Evolutionary conservation across 2,888 invertebrate species (phyloP).

Genomic region (Leptinotarsa tumamoca): DNA sequence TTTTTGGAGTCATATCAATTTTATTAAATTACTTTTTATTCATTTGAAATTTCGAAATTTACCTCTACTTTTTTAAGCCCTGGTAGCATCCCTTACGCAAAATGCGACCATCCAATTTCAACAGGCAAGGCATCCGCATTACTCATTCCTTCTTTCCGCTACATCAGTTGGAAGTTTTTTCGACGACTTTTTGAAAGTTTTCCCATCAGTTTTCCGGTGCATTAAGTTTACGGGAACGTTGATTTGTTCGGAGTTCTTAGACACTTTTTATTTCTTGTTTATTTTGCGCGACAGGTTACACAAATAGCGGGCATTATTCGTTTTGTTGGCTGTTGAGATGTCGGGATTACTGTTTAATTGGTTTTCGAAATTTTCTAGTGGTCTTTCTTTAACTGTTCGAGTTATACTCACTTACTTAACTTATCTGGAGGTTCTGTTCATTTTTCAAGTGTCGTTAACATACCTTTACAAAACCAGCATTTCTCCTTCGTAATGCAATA

Average conservation of each 20-base stretch:
- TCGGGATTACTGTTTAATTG: constrained; percentile 37
- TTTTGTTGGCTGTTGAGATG: constrained; percentile 23
- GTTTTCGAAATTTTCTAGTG: constrained; percentile 21
- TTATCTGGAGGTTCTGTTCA: too few species aligned
- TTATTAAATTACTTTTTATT: too few species aligned
- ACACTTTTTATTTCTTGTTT: constrained; percentile 48
- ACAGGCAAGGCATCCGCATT: constrained; percentile 23
- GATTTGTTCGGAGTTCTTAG: constrained; percentile 51
- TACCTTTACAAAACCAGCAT: too few species aligned
- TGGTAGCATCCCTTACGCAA: background rate
- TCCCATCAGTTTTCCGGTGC: constrained; percentile 53
- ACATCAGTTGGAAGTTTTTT: constrained; percentile 32
- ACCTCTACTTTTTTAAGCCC: background rate
- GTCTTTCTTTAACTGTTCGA: background rate
- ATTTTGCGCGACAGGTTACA: constrained; percentile 36
- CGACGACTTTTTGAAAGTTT: constrained; percentile 44
- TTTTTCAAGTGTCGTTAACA: too few species aligned
- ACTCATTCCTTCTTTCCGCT: constrained; percentile 5
- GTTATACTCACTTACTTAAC: too few species aligned
- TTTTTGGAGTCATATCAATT: too few species aligned
- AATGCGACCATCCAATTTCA: constrained; percentile 32
- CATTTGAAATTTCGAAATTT: too few species aligned
- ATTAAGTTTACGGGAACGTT: constrained; percentile 52
- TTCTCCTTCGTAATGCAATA: too few species aligned
- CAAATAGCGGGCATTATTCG: constrained; percentile 28